Conservation (phyloP, 1,140 invertebrate species). For the Ips typographus region DNA sequence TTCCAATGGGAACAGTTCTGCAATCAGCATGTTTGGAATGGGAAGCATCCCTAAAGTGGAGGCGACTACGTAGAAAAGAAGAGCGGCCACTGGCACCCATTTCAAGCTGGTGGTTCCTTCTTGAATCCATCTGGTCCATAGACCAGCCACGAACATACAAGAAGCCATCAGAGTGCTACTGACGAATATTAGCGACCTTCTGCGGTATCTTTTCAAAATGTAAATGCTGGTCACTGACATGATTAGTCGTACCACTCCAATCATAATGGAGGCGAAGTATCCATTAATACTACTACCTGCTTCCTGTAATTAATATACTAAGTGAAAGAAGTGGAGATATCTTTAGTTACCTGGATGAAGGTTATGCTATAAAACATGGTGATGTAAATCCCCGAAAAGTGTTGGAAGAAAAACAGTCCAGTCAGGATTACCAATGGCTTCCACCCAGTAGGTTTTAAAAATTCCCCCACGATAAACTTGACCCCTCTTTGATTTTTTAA, state of each 20-base stretch:
- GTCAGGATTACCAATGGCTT: constrained; percentile 61
- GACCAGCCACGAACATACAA: constrained; percentile 58
- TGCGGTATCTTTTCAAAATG: constrained; percentile 55
- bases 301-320: constrained; percentile 33
- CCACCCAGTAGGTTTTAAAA: constrained; percentile 59
- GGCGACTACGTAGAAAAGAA: constrained; percentile 54
- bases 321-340: not conserved
- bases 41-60: constrained; percentile 61
- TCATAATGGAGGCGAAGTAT: constrained; percentile 60
- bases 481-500: constrained; percentile 39
- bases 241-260: constrained; percentile 65
- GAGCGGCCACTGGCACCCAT: constrained; percentile 40
- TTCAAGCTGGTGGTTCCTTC: constrained; percentile 40
- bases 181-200: constrained; percentile 57
- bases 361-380: constrained; percentile 70
- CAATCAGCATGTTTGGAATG: constrained; percentile 65
- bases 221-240: constrained; percentile 60
- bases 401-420: constrained; percentile 62
- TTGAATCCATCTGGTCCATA: constrained; percentile 55
- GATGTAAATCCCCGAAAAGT: constrained; percentile 66
- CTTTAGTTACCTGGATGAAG: constrained; percentile 56
- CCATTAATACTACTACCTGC: constrained; percentile 38
- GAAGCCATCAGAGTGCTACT: constrained; percentile 57
- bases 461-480: constrained; percentile 45
- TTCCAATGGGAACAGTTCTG: constrained; percentile 62